These are phyloP conservation scores for Brevimyrus niger DNA, from an alignment of 2,113 vertebrate species.

Conservation along the genomic window DNA sequence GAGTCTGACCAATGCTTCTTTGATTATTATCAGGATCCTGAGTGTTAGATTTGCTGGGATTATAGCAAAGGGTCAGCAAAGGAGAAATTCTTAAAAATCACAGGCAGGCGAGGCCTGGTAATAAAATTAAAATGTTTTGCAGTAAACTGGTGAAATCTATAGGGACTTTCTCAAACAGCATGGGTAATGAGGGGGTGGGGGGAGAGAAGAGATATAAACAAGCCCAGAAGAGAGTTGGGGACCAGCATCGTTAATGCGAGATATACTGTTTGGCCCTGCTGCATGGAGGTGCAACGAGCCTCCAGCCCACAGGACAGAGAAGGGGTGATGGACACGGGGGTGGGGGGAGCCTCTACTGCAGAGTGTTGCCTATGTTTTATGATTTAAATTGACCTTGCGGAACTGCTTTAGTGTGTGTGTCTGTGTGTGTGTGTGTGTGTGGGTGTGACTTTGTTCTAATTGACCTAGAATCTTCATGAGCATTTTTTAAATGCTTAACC, in stretches of 20 bases:
- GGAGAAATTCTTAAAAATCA: slow-evolving; percentile 13
- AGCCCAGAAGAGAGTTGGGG: slow-evolving; percentile 71
- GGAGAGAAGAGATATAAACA: slow-evolving; percentile 78
- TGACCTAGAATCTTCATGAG: slow-evolving; percentile 5
- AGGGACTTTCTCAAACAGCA: slow-evolving; percentile 79
- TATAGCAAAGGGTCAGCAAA: slow-evolving; percentile 30
- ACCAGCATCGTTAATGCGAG: slow-evolving; percentile 73
- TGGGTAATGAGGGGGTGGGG: slow-evolving; percentile 77
- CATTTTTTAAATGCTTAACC: background rate
- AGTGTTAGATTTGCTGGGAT: slow-evolving; percentile 32
- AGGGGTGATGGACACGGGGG: slow-evolving; percentile 32
- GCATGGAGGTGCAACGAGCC: slow-evolving; percentile 51
- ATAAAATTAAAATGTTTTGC: slow-evolving; percentile 64
- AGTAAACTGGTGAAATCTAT: slow-evolving; percentile 71
- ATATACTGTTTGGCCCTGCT: slow-evolving; percentile 67
- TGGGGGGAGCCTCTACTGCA: slow-evolving; percentile 25
- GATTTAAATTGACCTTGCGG: background rate
- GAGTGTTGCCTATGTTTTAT: slow-evolving; percentile 25
- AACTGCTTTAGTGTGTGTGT: slow-evolving; percentile 18
- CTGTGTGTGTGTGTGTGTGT: slow-evolving; percentile 16
- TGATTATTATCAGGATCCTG: slow-evolving; percentile 22
- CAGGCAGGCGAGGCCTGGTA: slow-evolving; percentile 36
- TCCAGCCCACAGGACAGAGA: slow-evolving; percentile 22
- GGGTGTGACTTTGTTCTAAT: slow-evolving; percentile 18
- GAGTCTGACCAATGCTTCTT: background rate